These are phyloP conservation scores for Pristionchus arcanus DNA, from an alignment of 2,888 invertebrate genomes.

Conservation along the genomic window DNA sequence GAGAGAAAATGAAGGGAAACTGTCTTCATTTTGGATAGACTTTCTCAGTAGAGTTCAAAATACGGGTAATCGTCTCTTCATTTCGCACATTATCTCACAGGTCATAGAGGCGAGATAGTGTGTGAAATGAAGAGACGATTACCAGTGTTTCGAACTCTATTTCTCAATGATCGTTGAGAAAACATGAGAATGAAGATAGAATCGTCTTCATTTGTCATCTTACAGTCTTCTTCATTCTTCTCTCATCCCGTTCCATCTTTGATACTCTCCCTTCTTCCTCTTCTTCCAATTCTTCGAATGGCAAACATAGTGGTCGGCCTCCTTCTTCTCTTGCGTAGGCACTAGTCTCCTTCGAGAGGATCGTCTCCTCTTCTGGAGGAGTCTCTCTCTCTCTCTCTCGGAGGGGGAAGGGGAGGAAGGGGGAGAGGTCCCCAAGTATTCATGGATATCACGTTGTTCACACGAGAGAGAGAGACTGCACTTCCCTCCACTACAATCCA, in stretches of 20 bases:
- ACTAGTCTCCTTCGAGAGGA: neutral
- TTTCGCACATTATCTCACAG: too few relatives aligned
- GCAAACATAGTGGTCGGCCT: neutral
- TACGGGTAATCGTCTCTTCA: too few relatives aligned
- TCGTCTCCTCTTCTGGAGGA: constrained; percentile 12
- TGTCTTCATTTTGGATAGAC: neutral
- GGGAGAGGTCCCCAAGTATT: constrained; percentile 24
- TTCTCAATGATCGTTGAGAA: too few relatives aligned
- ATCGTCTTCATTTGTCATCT: too few relatives aligned
- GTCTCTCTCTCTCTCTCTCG: too few relatives aligned
- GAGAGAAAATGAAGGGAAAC: neutral
- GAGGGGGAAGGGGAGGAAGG: neutral
- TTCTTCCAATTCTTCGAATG: neutral
- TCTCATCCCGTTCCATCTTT: neutral
- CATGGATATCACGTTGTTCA: constrained; percentile 39
- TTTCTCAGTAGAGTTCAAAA: too few relatives aligned
- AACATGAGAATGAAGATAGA: neutral
- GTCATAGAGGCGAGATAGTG: too few relatives aligned
- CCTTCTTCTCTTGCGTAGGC: neutral
- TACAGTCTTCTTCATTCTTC: too few relatives aligned
- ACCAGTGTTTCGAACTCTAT: too few relatives aligned
- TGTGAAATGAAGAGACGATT: too few relatives aligned
- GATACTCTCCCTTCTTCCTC: neutral
- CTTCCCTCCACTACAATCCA: constrained; percentile 7
- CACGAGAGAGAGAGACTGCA: constrained; percentile 47